Evolutionary conservation across 2,888 invertebrate genomes (phyloP).

Genomic region (Eucera pruinosa): DNA sequence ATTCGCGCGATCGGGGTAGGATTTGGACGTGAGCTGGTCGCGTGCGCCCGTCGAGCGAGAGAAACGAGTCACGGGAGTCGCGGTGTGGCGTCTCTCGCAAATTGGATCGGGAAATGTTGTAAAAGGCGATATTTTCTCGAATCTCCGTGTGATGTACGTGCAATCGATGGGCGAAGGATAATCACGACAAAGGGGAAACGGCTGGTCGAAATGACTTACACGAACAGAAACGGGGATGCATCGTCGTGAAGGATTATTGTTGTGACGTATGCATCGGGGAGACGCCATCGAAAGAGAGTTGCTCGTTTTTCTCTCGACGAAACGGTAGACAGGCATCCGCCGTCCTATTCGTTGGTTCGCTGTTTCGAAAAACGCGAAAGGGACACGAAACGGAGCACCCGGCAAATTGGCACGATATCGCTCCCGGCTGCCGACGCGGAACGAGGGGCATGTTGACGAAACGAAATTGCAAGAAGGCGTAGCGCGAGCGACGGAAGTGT

Average conservation of each 20-base stretch:
- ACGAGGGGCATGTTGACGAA: not conserved
- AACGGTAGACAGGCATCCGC: not conserved
- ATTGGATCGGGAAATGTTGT: slow-evolving; percentile 25
- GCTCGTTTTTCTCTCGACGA: not conserved
- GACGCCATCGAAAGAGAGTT: slow-evolving; percentile 26
- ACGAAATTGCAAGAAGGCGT: not conserved
- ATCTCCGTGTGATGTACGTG: slow-evolving; percentile 37
- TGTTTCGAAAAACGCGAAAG: too few species aligned
- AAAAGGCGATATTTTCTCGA: not conserved
- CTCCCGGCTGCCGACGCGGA: not conserved
- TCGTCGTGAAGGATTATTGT: not conserved
- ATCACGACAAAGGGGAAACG: not conserved
- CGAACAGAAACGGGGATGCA: not conserved
- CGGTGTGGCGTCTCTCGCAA: slow-evolving; percentile 14
- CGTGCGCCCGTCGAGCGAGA: too few species aligned
- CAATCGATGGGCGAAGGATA: slow-evolving; percentile 47
- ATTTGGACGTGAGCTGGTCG: not conserved
- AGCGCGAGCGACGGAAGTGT: not conserved
- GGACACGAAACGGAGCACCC: too few species aligned
- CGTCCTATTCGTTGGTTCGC: not conserved
- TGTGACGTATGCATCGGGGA: slow-evolving; percentile 19
- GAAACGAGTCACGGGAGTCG: not conserved
- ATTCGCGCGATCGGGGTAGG: not conserved
- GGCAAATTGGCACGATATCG: too few species aligned
- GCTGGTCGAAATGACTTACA: not conserved